phyloP scores from a whole-genome alignment of 2,888 invertebrate species.

The Microctonus brassicae region DNA sequence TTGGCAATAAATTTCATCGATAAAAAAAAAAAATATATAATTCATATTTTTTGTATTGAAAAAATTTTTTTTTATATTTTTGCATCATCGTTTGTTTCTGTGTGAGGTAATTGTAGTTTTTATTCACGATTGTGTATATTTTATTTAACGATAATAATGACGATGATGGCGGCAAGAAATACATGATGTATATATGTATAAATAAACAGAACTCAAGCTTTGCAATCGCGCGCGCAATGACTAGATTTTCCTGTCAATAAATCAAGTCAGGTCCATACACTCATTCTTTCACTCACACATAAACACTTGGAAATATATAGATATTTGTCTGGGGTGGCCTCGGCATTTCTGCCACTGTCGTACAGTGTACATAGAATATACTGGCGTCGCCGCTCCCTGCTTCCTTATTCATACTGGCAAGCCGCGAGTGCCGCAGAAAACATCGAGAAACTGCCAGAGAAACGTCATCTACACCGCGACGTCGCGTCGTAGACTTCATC shows the following conservation, averaged over 20 bases:
- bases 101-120: too few relatives aligned
- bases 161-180: neutral
- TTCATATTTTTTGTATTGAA: neutral
- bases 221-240: conserved; percentile 51
- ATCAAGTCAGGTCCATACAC: conserved; percentile 57
- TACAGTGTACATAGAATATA: conserved; percentile 18
- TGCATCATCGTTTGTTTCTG: neutral
- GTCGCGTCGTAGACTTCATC: conserved; percentile 1
- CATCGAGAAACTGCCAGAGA: conserved; percentile 46
- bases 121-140: neutral
- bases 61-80: neutral
- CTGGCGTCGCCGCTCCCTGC: conserved; percentile 53
- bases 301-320: neutral
- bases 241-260: conserved; percentile 70
- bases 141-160: conserved; percentile 5
- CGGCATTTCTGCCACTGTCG: conserved; percentile 62
- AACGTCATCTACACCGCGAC: conserved; percentile 45
- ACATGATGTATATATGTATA: conserved; percentile 48
- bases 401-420: conserved; percentile 62
- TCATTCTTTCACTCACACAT: neutral
- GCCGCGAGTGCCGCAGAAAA: conserved; percentile 23
- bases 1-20: neutral
- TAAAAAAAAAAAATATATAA: too few relatives aligned
- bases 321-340: conserved; percentile 57
- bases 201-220: conserved; percentile 52